Conservation (phyloP, 2,888 invertebrate genomes). For the Merodon equestris region DNA sequence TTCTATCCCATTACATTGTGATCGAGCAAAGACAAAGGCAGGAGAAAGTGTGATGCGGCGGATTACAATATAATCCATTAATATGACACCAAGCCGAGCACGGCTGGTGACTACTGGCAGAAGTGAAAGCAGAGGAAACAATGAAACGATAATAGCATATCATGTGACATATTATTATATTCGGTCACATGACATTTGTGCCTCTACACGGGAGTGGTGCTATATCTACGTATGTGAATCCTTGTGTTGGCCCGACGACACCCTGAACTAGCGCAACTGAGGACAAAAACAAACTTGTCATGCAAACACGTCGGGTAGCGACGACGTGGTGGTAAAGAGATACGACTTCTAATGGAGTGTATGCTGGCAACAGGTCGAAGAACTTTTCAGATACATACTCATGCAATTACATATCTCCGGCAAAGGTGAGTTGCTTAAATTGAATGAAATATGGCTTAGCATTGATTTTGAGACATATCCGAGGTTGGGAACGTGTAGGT, state of each 20-base stretch:
- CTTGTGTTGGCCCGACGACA: constrained; percentile 3
- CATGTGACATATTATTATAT: constrained; percentile 66
- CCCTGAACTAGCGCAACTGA: constrained; percentile 10
- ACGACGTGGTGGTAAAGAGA: constrained; percentile 4
- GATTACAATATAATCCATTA: constrained; percentile 66
- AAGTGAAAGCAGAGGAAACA: constrained; percentile 33
- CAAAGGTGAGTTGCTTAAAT: constrained; percentile 22
- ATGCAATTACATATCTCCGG: constrained; percentile 21
- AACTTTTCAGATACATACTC: constrained; percentile 50
- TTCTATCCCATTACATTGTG: constrained; percentile 3
- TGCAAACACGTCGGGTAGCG: constrained; percentile 41
- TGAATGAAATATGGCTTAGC: constrained; percentile 24
- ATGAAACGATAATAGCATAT: constrained; percentile 63
- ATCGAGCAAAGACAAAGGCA: constrained; percentile 1
- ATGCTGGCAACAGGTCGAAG: constrained; percentile 61
- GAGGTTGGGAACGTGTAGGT: too few relatives aligned
- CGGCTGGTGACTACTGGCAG: not conserved
- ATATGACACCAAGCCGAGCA: constrained; percentile 38
- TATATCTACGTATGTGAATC: constrained; percentile 1
- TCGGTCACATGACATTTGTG: constrained; percentile 40
- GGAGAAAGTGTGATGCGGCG: constrained; percentile 48
- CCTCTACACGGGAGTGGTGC: constrained; percentile 11
- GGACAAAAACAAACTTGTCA: constrained; percentile 57
- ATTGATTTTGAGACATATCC: constrained; percentile 41
- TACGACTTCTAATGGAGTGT: not conserved